Percentiles rank a stretch among this genome's conserved stretches.
Evolutionary conservation across 2,797 vertebrate genomes (phyloP).

Genomic region (Semotilus atromaculatus): DNA sequence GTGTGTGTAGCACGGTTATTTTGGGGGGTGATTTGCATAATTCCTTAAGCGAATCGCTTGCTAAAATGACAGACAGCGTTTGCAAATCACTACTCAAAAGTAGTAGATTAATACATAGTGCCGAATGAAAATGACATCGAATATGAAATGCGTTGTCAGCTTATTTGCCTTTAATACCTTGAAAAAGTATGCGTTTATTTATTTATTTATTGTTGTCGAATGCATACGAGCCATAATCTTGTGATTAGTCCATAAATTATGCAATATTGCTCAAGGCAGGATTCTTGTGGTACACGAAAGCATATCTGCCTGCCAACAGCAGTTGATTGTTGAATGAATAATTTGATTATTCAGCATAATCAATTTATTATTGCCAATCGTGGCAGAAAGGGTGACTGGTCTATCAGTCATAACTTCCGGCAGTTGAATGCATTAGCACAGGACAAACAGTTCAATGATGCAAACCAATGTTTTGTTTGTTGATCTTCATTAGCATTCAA

Average conservation of each 20-base stretch:
- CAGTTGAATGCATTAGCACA: conserved; percentile 21
- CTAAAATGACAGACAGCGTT: background rate
- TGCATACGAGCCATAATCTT: background rate
- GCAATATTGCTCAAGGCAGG: conserved; percentile 16
- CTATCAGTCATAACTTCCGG: conserved; percentile 28
- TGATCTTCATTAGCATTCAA: background rate
- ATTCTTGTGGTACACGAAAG: conserved; percentile 11
- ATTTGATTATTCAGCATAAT: conserved; percentile 46
- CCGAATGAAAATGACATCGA: background rate
- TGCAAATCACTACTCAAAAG: background rate
- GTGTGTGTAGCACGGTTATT: background rate
- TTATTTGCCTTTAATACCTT: conserved; percentile 4
- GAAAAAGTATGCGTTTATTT: background rate
- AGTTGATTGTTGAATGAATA: conserved; percentile 40
- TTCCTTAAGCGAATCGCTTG: background rate
- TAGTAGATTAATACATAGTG: background rate
- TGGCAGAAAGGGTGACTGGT: conserved; percentile 35
- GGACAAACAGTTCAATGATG: conserved; percentile 32
- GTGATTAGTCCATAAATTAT: conserved; percentile 36
- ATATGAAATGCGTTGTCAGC: conserved; percentile 10
- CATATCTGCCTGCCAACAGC: conserved; percentile 21
- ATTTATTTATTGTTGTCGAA: background rate
- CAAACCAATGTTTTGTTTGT: background rate
- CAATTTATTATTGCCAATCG: conserved; percentile 32
- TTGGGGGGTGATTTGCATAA: background rate